Evolutionary conservation across 1,140 invertebrate genomes (phyloP), one percentile per base, ranked within the genome.

Genomic region (Phenacoccus solenopsis): DNA sequence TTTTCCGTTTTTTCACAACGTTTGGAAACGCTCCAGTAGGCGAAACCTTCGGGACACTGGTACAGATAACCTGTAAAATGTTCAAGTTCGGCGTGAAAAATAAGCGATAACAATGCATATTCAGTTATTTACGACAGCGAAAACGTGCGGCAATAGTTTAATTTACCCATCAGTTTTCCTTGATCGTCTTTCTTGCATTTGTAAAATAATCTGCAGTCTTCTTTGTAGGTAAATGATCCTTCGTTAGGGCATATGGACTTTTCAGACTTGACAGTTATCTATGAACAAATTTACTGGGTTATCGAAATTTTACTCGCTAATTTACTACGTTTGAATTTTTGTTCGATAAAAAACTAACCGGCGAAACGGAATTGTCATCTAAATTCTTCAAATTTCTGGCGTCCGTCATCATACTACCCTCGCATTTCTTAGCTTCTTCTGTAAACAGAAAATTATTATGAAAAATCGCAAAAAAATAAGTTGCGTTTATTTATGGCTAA

Each of bases 21-120:
- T 77, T 86, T 83, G 71, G 88, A 90, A 0, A 88, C 83, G 35
- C 86, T 83, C 87, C 89, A 91, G 75, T 87, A 93, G 0, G 85
- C 81, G 74, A 86, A 90, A 9, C 85, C 84, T 76, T 85, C 78
- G 0, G 90, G 90, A 79, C 91, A 93, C 75, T 87, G 86, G 76
- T 87, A 87, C 9, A 92, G 78, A 70, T 85, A 85, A 9, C 88
- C 78, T 79, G 73, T 3, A 72, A 74, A 28, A 67, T 3, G 69
- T 38, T 20, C 67, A 68, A 25, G 24, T 25, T 25, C 16, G 61
- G 21, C 28, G 20, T 20, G n/a, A 24, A 12, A 32, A 30, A 21
- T n/a, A 72, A 22, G 24, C 35, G 3, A 68, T 57, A 1, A 56
- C 12, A 28, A 28, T 67, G 32, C 9, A 38, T n/a, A 30, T 49